These are phyloP conservation scores for Hermaeophaga mercurialis DNA, from an alignment of 2,888 invertebrate species.

Conservation along the genomic window DNA sequence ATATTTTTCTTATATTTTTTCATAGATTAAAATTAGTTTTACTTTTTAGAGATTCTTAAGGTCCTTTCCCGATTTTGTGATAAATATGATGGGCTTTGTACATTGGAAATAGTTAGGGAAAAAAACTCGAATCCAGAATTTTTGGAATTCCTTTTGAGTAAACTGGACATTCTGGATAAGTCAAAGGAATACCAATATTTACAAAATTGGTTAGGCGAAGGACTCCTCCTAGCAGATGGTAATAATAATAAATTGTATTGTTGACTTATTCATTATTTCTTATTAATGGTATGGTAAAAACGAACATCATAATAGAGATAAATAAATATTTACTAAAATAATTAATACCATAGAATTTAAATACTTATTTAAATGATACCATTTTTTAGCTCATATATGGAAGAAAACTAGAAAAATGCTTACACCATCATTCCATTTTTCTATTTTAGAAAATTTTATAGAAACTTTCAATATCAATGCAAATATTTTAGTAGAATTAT, in stretches of 20 bases:
- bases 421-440: slow-evolving; percentile 80
- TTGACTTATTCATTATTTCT: too few relatives aligned
- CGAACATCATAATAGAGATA: too few relatives aligned
- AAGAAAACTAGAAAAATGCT: slow-evolving; percentile 69
- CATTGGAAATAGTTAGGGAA: slow-evolving; percentile 21
- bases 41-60: slow-evolving; percentile 32
- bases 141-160: slow-evolving; percentile 56
- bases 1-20: too few relatives aligned
- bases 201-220: slow-evolving; percentile 42
- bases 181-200: slow-evolving; percentile 38
- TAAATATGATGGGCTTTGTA: slow-evolving; percentile 29
- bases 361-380: too few relatives aligned
- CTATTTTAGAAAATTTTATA: slow-evolving; percentile 73
- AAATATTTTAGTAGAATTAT: slow-evolving; percentile 62
- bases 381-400: slow-evolving; percentile 64
- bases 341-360: too few relatives aligned
- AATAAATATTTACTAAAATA: too few relatives aligned
- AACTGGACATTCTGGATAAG: slow-evolving; percentile 41
- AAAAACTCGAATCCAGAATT: slow-evolving; percentile 62
- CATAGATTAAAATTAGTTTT: too few relatives aligned
- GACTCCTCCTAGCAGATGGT: slow-evolving; percentile 41
- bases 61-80: slow-evolving; percentile 19
- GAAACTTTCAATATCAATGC: slow-evolving; percentile 71
- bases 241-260: too few relatives aligned
- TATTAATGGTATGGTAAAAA: too few relatives aligned